Conservation (phyloP, 2,113 vertebrate species). For the Platichthys stellatus region DNA sequence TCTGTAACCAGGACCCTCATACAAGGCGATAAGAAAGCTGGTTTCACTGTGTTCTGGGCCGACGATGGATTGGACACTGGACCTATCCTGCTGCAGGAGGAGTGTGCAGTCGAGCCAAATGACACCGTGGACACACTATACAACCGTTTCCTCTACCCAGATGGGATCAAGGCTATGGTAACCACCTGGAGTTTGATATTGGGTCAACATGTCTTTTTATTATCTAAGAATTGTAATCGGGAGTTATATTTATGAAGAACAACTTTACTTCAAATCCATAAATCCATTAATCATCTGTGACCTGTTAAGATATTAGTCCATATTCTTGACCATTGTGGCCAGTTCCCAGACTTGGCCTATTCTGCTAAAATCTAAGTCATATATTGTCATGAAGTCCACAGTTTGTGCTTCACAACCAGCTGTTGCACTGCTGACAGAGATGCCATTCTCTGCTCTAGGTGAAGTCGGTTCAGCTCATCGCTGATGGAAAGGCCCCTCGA, state of each 20-base stretch:
- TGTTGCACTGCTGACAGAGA: not conserved
- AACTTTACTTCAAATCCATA: no score
- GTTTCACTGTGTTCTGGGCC: constrained; percentile 97
- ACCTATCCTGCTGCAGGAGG: constrained; percentile 92
- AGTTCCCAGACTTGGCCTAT: not conserved
- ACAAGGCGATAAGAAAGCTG: constrained; percentile 93
- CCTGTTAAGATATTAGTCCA: not conserved
- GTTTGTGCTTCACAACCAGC: not conserved
- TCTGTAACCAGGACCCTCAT: constrained; percentile 90
- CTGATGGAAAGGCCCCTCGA: constrained; percentile 90
- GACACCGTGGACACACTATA: constrained; percentile 96
- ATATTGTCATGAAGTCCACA: not conserved
- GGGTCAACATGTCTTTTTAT: no score
- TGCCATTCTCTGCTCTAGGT: constrained; percentile 79
- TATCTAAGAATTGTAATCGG: not conserved
- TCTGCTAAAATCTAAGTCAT: not conserved
- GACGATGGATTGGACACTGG: constrained; percentile 97
- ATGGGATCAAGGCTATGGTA: constrained; percentile 97
- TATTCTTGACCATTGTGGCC: not conserved
- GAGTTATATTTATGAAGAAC: not conserved
- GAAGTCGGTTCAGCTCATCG: constrained; percentile 94
- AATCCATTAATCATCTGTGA: not conserved
- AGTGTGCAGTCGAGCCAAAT: constrained; percentile 88
- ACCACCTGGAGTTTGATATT: constrained; percentile 12
- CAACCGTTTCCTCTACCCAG: constrained; percentile 95